A percentile compares a stretch with the other conserved stretches of the same genome.
These are phyloP conservation scores for Onchidella celtica DNA, from an alignment of 2,888 invertebrate genomes.

Conservation along the genomic window DNA sequence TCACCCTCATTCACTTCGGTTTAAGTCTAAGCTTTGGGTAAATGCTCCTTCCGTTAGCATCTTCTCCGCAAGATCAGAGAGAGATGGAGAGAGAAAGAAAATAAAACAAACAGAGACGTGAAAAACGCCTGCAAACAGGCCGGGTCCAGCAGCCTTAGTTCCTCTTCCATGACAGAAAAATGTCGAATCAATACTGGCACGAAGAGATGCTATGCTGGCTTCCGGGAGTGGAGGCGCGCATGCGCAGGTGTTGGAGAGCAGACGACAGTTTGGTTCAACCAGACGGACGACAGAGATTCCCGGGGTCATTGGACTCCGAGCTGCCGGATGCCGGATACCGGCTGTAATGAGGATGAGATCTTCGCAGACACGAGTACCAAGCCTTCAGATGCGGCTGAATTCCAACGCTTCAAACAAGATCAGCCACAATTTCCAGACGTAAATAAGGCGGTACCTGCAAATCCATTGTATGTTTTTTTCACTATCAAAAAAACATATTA, in stretches of 20 bases:
- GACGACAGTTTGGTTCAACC: neutral
- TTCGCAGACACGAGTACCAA: no score
- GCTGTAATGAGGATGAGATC: no score
- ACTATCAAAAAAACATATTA: no score
- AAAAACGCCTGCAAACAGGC: neutral
- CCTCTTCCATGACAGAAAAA: neutral
- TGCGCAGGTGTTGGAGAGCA: neutral
- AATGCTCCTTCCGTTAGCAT: no score
- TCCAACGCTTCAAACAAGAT: no score
- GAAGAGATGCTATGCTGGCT: neutral
- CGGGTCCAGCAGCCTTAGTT: neutral
- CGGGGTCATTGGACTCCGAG: neutral
- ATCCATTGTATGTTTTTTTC: no score
- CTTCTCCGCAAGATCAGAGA: constrained; percentile 12
- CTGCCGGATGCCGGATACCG: no score
- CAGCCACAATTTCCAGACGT: no score
- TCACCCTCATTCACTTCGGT: no score
- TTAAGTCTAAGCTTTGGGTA: no score
- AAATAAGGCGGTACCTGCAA: no score
- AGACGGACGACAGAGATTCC: neutral
- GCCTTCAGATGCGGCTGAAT: no score
- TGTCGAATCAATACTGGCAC: neutral
- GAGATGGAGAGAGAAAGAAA: constrained; percentile 23
- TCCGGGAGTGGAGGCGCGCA: neutral
- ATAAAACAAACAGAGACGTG: neutral